Evolutionary conservation across 2,888 invertebrate genomes (phyloP), one percentile per base, ranked within the genome.

Genomic region (Gandaritis pyraliata): DNA sequence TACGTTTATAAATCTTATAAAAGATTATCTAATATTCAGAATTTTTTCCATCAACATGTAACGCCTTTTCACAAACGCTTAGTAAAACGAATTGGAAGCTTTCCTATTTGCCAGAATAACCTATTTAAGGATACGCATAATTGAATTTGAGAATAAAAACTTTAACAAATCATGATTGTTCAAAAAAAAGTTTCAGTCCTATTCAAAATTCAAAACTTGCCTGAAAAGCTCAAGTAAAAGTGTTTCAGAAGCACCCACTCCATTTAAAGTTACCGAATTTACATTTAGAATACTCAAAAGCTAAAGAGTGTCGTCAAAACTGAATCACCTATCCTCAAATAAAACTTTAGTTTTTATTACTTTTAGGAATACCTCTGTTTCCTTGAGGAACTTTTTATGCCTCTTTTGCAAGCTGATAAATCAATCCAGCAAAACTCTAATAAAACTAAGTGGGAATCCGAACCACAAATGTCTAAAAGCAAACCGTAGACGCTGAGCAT

Each of bases 281-380:
- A 75, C 81, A 82, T 83, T 79, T 80, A 81, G 82, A 81, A 80
- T 79, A 77, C 75, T 73, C 69, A 58, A 65, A 65, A 71, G 66
- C 72, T 72, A 72, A 73, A 72, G 72, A 65, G 66, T 68, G 70
- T 73, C 75, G 65, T 73, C 70, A 73, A 70, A 72, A 71, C 51
- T 57, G 65, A 69, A 69, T 68, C 50, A 57, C 63, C 58, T 49
- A 62, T 64, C 53, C 54, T 70, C 43, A 65, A 64, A 68, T 68
- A 68, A 66, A 68, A 70, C 62, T 65, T 61, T 53, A 64, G 62
- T 62, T 68, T 70, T 70, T 66, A 68, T 63, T 53, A 58, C 66
- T 62, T 38, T 41, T 12, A 38, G 48, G 29, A 45, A 36, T 52
- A 47, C 50, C 23, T 36, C 41, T 47, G 39, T 48, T 59, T 15